A percentile compares a stretch with the other conserved stretches of the same genome.
phyloP scores from a whole-genome alignment of 2,888 invertebrate genomes.

The Hirtodrosophila duncani region DNA sequence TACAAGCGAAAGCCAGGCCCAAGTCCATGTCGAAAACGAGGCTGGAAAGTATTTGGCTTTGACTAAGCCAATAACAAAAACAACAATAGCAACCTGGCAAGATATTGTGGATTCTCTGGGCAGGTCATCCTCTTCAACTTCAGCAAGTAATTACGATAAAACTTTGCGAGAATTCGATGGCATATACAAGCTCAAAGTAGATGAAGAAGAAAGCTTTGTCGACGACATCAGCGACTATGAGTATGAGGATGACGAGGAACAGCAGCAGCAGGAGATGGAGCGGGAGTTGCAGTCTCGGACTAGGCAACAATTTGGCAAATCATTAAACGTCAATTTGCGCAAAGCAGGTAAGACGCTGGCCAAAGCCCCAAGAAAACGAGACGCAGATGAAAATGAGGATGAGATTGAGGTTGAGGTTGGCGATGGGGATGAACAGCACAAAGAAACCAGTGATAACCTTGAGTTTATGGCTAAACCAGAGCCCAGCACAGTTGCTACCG shows the following conservation, averaged over 20 bases:
- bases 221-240: constrained; percentile 59
- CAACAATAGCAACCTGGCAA: constrained; percentile 12
- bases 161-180: constrained; percentile 71
- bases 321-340: constrained; percentile 75
- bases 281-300: constrained; percentile 12
- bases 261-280: neutral
- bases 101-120: constrained; percentile 32
- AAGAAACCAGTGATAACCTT: constrained; percentile 27
- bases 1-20: constrained; percentile 58
- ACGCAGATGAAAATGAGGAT: constrained; percentile 11
- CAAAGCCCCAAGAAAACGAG: constrained; percentile 18
- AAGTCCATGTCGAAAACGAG: constrained; percentile 44
- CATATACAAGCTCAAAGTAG: constrained; percentile 64
- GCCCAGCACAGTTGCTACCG: constrained; percentile 35
- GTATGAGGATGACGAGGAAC: constrained; percentile 34
- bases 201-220: constrained; percentile 17
- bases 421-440: constrained; percentile 13
- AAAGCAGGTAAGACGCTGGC: constrained; percentile 62
- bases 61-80: constrained; percentile 14
- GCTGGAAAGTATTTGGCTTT: constrained; percentile 40
- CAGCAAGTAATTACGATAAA: constrained; percentile 50
- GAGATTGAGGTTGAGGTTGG: constrained; percentile 16
- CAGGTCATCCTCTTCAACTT: constrained; percentile 13
- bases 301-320: constrained; percentile 71
- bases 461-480: constrained; percentile 36